Base-by-base conservation (phyloP, 2,113 vertebrate genomes). In the Aleadryas rufinucha region DNA sequence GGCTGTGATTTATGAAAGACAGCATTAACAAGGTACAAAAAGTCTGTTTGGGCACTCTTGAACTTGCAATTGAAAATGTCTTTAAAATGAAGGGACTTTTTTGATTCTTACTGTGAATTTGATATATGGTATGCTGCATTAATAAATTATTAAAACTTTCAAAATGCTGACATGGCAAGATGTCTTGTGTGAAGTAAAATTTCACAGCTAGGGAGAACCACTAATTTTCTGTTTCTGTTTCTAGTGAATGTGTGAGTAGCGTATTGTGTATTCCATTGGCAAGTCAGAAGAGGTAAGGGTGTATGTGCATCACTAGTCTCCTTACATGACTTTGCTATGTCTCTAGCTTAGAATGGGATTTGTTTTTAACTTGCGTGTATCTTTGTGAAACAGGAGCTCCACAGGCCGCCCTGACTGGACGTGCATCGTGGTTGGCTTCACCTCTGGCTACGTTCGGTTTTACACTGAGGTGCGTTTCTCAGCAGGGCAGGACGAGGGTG, bases 341-440 rank as follows among this genome's bases (percentile, higher is more conserved):
- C 49, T 45, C 1, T 41, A 26, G 33, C 27, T 86, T 60, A 78
- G 68, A 53, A 42, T 28, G 84, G 79, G 41, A 12, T 68, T 82
- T 78, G 17, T 23, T 79, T 90, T 13, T 86, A 87, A 86, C 54
- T 52, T 52, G 19, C 6, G 20, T 78, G 2, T 66, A 0, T 60
- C 45, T 97, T 79, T 96, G 71, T 94, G 82, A 94, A 63, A 84
- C 94, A 99, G 99, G 98, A 99, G 99, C 85, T 99, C 99, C 63
- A 99, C 99, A 2, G 99, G 99, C 8, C 98, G 99, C 22, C 99
- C 99, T 22, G 99, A 99, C 96, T 99, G 99, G 99, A 99, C 99
- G 19, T 99, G 99, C 96, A 98, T 99, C 26, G 99, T 99, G 9
- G 98, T 99, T 84, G 99, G 99, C 71, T 99, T 99, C 96, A 99